phyloP scores from a whole-genome alignment of 1,140 invertebrate species.

The Caerostris darwini region DNA sequence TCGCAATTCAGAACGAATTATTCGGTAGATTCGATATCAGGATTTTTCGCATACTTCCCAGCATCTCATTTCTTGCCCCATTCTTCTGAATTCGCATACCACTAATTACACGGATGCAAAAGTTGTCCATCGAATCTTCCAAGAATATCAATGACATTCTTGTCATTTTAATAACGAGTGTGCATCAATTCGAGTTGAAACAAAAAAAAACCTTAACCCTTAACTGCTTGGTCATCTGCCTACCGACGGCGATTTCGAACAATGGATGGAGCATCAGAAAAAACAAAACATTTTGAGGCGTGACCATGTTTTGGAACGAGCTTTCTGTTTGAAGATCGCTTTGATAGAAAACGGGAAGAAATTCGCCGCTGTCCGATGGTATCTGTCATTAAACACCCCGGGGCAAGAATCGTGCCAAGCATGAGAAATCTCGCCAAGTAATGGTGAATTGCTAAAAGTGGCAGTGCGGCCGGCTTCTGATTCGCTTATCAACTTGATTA shows the following conservation, averaged over 20 bases:
- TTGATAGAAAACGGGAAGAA: not conserved
- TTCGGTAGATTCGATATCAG: not conserved
- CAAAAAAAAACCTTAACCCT: not conserved
- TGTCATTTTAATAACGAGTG: constrained; percentile 14
- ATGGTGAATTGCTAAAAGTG: constrained; percentile 25
- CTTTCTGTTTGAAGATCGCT: not conserved
- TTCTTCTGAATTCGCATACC: not conserved
- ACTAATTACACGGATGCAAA: constrained; percentile 3
- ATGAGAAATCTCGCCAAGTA: not conserved
- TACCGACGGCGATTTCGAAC: constrained; percentile 5
- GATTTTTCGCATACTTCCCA: not conserved
- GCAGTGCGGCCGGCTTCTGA: not conserved
- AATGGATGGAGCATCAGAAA: not conserved
- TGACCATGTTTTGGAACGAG: not conserved
- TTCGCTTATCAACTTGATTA: constrained; percentile 25
- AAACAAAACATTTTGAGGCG: constrained; percentile 10
- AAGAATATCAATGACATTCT: constrained; percentile 13
- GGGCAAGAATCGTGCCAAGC: not conserved
- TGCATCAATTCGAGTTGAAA: not conserved
- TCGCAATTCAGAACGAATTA: too few species aligned
- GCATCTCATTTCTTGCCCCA: not conserved
- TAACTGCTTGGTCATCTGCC: constrained; percentile 8
- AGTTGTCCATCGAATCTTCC: not conserved
- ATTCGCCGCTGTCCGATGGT: not conserved
- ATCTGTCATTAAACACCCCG: constrained; percentile 27